Evolutionary conservation across 2,888 invertebrate genomes (phyloP).

Genomic region (Exocentrus adspersus): DNA sequence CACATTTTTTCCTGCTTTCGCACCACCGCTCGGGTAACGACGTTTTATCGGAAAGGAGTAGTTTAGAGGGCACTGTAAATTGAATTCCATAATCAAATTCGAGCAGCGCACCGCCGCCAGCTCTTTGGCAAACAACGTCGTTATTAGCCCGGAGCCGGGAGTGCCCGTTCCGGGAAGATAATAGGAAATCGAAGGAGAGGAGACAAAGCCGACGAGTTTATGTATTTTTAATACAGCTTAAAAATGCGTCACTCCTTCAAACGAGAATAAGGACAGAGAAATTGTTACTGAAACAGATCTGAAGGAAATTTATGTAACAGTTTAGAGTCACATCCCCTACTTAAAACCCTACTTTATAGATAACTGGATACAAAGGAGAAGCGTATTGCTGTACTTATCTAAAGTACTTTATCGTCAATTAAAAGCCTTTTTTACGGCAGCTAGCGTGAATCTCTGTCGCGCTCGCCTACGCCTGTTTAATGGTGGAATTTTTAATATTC

Average conservation of each 20-base stretch:
- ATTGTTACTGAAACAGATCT: too few species aligned
- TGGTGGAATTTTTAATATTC: constrained; percentile 12
- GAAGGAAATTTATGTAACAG: too few species aligned
- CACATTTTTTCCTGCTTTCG: too few species aligned
- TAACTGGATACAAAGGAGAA: too few species aligned
- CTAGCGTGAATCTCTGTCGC: background rate
- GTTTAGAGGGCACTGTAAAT: constrained; percentile 9
- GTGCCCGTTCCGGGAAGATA: constrained; percentile 4
- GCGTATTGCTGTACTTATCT: too few species aligned
- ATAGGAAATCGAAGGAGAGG: constrained; percentile 2
- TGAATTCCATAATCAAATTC: constrained; percentile 13
- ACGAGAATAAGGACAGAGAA: background rate
- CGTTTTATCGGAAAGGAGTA: background rate
- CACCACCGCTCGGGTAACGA: background rate
- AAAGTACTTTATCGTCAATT: too few species aligned
- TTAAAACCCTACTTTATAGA: too few species aligned
- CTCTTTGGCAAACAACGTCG: constrained; percentile 8
- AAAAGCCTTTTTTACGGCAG: too few species aligned
- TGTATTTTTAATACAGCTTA: background rate
- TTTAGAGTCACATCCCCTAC: too few species aligned
- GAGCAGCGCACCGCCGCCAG: constrained; percentile 8
- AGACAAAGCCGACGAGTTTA: background rate
- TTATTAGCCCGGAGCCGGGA: background rate
- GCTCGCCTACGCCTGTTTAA: background rate
- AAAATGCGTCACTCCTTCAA: background rate